These are phyloP conservation scores for Coelinius sp. DNA, from an alignment of 2,888 invertebrate genomes.

Conservation along the genomic window DNA sequence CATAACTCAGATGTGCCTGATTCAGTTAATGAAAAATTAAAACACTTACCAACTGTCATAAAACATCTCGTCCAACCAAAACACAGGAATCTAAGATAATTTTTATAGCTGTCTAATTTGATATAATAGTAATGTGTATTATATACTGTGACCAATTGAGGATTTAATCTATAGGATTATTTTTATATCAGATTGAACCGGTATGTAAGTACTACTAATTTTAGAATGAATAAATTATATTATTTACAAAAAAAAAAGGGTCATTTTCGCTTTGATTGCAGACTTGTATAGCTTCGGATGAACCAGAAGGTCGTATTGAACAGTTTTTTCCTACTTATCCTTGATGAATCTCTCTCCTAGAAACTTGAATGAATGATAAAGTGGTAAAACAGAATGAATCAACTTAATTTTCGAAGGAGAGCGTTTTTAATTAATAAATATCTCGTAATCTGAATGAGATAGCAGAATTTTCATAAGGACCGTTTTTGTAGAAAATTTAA, in stretches of 20 bases:
- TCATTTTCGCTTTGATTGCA: not conserved
- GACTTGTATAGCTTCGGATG: not conserved
- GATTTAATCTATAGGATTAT: constrained; percentile 8
- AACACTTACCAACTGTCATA: constrained; percentile 71
- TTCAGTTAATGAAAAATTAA: constrained; percentile 70
- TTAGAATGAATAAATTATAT: constrained; percentile 16
- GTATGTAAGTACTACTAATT: constrained; percentile 8
- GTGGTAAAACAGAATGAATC: not conserved
- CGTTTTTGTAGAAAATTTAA: too few relatives aligned
- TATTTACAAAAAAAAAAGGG: constrained; percentile 5
- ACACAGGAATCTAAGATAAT: constrained; percentile 60
- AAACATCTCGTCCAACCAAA: constrained; percentile 68
- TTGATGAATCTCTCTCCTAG: not conserved
- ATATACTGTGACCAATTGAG: not conserved
- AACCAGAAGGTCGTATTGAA: not conserved
- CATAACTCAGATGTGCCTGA: constrained; percentile 59
- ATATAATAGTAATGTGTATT: not conserved
- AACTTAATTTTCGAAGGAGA: too few relatives aligned
- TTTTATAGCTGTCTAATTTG: constrained; percentile 42
- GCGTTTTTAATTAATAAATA: too few relatives aligned
- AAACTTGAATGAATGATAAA: not conserved
- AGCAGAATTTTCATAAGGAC: too few relatives aligned
- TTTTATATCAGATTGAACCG: constrained; percentile 10
- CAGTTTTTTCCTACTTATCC: too few relatives aligned
- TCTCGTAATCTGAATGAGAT: too few relatives aligned